phyloP scores from a whole-genome alignment of 1,140 invertebrate genomes.

The Caerostris darwini region DNA sequence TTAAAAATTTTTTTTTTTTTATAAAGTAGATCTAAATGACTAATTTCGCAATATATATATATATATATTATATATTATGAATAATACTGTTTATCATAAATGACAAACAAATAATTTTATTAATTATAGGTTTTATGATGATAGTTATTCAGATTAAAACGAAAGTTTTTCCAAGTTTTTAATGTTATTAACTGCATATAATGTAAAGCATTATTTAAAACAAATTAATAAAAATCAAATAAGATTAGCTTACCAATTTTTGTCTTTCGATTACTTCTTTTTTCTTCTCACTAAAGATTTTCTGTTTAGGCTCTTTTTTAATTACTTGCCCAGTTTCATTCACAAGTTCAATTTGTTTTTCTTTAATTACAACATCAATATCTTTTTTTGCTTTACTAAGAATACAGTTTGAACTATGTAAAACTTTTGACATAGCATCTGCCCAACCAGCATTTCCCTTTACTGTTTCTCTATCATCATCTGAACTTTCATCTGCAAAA shows the following conservation, averaged over 20 bases:
- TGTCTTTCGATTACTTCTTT: constrained; percentile 58
- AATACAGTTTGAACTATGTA: constrained; percentile 88
- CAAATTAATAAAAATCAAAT: not conserved
- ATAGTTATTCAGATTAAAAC: no score
- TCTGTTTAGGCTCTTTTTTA: constrained; percentile 78
- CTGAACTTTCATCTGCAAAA: not conserved
- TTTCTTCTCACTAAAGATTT: constrained; percentile 67
- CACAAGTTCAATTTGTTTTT: constrained; percentile 83
- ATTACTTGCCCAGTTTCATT: constrained; percentile 83
- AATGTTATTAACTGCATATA: no score
- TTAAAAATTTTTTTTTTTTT: no score
- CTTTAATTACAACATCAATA: constrained; percentile 81
- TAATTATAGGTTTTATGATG: no score
- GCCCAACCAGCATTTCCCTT: constrained; percentile 83
- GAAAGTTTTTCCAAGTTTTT: no score
- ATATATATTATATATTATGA: no score
- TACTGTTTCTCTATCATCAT: not conserved
- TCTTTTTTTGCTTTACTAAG: constrained; percentile 84
- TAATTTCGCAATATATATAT: no score
- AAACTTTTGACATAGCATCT: constrained; percentile 85
- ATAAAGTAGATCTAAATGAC: no score
- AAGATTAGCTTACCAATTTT: not conserved
- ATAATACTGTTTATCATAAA: no score
- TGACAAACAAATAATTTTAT: no score
- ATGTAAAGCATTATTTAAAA: no score